phyloP scores from a whole-genome alignment of 2,113 vertebrate species.

The Natator depressus region DNA sequence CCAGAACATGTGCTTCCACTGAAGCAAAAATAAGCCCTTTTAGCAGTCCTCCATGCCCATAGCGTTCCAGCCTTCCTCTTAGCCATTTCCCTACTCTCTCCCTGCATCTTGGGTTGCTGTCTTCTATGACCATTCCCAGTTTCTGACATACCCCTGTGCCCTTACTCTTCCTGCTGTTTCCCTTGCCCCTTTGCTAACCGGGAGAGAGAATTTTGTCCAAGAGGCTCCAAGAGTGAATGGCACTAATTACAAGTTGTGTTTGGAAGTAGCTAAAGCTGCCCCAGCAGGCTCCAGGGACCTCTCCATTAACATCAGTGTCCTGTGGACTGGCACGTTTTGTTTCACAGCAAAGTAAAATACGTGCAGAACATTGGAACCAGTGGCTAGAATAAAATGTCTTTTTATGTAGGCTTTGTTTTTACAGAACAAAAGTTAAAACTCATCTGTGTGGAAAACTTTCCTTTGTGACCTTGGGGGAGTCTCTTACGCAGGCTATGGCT shows the following conservation, averaged over 20 bases:
- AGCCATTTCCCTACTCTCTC: neutral
- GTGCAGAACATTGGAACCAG: neutral
- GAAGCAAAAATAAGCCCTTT: neutral
- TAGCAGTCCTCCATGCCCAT: neutral
- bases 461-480: neutral
- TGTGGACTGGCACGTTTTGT: neutral
- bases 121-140: neutral
- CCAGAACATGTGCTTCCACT: neutral
- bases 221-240: neutral
- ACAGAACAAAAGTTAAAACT: conserved; percentile 13
- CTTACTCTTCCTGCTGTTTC: neutral
- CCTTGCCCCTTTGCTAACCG: neutral
- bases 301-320: neutral
- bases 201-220: neutral
- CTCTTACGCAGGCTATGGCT: neutral
- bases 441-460: neutral
- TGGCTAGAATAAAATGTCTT: neutral
- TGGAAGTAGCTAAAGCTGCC: neutral
- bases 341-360: neutral
- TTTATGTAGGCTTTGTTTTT: neutral
- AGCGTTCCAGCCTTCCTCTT: neutral
- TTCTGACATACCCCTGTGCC: neutral
- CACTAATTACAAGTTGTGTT: neutral
- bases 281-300: neutral
- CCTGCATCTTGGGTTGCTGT: neutral